phyloP scores from a whole-genome alignment of 2,888 invertebrate species.

The Oasisia sp. region DNA sequence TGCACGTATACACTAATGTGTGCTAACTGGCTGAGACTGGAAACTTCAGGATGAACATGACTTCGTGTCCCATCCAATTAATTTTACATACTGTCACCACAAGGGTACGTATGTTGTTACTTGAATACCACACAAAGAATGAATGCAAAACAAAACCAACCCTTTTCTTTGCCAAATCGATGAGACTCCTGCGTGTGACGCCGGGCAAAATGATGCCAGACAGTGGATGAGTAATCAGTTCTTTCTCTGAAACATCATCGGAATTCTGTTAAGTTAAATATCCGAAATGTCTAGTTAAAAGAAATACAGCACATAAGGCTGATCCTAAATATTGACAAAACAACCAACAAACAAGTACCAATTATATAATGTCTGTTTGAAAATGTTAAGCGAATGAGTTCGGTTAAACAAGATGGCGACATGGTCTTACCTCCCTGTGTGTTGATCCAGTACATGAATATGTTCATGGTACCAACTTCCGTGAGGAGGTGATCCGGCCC shows the following conservation, averaged over 20 bases:
- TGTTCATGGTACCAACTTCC: conserved; percentile 98
- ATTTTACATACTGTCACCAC: background rate
- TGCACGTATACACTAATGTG: background rate
- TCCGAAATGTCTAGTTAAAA: background rate
- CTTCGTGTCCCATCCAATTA: background rate
- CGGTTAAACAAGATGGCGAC: background rate
- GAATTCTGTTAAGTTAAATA: conserved; percentile 43
- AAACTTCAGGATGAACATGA: background rate
- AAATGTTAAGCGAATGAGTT: background rate
- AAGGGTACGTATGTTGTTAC: background rate
- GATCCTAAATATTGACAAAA: background rate
- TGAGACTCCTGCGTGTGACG: conserved; percentile 87
- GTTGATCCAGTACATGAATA: conserved; percentile 88
- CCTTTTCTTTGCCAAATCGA: conserved; percentile 84
- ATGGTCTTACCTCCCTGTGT: conserved; percentile 82
- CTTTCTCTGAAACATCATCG: conserved; percentile 76
- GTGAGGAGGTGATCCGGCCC: conserved; percentile 93
- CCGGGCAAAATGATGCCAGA: conserved; percentile 93
- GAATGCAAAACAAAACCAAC: conserved; percentile 59
- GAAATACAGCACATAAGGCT: background rate
- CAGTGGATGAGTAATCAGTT: conserved; percentile 91
- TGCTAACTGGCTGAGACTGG: background rate
- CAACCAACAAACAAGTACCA: background rate
- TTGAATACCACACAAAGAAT: background rate
- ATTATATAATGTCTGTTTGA: background rate